phyloP scores from a whole-genome alignment of 2,888 invertebrate genomes.

The Volucella inanis region DNA sequence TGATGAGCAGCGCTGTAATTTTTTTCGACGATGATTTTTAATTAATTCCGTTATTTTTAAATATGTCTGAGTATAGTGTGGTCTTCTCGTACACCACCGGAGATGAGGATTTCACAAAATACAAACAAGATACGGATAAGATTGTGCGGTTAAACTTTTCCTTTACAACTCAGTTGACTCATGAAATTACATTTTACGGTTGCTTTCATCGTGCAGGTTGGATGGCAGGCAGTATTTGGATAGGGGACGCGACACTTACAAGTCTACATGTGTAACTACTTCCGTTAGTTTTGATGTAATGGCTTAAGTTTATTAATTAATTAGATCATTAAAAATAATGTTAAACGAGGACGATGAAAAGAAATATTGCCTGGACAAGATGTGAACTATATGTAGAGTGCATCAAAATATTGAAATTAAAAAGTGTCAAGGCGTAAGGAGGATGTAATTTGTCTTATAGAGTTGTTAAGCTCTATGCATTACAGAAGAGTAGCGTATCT shows the following conservation, averaged over 20 bases:
- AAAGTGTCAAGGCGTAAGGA: too few species aligned
- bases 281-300: constrained; percentile 28
- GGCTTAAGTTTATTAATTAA: constrained; percentile 1
- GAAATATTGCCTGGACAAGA: too few species aligned
- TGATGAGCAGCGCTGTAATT: constrained; percentile 16
- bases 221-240: neutral
- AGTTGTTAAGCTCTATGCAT: too few species aligned
- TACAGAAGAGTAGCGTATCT: too few species aligned
- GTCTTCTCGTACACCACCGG: neutral
- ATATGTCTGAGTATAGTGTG: neutral
- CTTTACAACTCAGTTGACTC: constrained; percentile 29
- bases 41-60: constrained; percentile 50
- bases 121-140: neutral
- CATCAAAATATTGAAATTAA: too few species aligned
- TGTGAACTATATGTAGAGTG: too few species aligned
- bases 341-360: neutral
- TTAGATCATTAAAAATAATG: constrained; percentile 11
- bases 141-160: neutral
- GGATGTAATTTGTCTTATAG: too few species aligned
- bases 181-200: constrained; percentile 55
- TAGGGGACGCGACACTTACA: too few species aligned
- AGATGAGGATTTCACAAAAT: constrained; percentile 26
- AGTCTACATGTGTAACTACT: neutral
- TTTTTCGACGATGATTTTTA: constrained; percentile 39
- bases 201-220: constrained; percentile 23